Percentiles rank a stretch among this genome's conserved stretches.
phyloP scores from a whole-genome alignment of 2,888 invertebrate species.

The Parochlus steinenii region DNA sequence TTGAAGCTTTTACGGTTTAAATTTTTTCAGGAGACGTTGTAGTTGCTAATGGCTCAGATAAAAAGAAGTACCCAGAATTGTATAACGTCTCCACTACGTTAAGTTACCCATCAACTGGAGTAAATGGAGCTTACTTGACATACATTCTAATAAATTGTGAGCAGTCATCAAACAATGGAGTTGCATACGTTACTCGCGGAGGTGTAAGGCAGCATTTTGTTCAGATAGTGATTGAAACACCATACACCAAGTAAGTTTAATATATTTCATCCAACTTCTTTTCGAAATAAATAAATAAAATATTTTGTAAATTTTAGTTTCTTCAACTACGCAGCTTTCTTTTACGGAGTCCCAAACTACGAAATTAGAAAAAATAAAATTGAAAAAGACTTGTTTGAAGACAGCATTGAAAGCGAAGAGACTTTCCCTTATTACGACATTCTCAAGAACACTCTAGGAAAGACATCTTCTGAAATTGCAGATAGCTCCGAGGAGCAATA shows the following conservation, averaged over 20 bases:
- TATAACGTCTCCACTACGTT: slow-evolving; percentile 9
- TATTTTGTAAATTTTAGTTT: too few species aligned
- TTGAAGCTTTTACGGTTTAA: too few species aligned
- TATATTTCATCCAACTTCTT: too few species aligned
- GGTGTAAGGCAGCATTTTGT: slow-evolving; percentile 8
- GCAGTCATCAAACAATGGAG: slow-evolving; percentile 6
- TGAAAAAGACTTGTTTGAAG: too few species aligned
- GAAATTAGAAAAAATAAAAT: too few species aligned
- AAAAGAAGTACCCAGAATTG: slow-evolving; percentile 4
- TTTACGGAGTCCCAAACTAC: slow-evolving; percentile 10
- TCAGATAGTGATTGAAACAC: slow-evolving; percentile 7
- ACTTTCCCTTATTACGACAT: too few species aligned
- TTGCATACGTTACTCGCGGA: slow-evolving; percentile 7
- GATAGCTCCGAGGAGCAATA: too few species aligned
- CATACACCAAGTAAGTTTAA: neutral
- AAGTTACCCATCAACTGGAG: slow-evolving; percentile 4
- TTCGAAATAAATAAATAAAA: too few species aligned
- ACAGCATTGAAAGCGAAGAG: too few species aligned
- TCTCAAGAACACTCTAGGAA: too few species aligned
- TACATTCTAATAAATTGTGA: slow-evolving; percentile 9
- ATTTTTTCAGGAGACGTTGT: slow-evolving; percentile 6
- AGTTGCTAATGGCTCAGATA: slow-evolving; percentile 5
- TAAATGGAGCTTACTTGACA: slow-evolving; percentile 6
- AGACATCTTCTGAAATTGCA: too few species aligned
- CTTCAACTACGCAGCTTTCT: slow-evolving; percentile 11